Evolutionary conservation across 2,888 invertebrate species (phyloP).

Genomic region (Erpobdella octoculata): DNA sequence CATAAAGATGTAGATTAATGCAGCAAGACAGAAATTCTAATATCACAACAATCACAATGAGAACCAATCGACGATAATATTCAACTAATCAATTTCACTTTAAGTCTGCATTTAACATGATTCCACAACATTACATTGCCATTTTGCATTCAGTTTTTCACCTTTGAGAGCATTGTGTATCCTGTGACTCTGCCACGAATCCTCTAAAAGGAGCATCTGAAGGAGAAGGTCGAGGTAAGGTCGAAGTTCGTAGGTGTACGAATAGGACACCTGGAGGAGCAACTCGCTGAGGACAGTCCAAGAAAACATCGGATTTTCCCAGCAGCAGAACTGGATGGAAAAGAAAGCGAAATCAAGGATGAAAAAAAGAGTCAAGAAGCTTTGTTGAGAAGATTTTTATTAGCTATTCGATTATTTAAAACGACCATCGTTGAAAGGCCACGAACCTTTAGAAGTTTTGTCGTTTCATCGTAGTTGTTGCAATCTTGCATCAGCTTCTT

Average conservation of each 20-base stretch:
- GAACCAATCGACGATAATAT: neutral
- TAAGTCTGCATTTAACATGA: no score
- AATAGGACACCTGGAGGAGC: constrained; percentile 70
- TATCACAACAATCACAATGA: neutral
- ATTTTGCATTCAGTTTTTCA: constrained; percentile 33
- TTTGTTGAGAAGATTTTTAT: neutral
- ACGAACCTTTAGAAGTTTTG: constrained; percentile 63
- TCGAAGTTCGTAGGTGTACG: constrained; percentile 85
- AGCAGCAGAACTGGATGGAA: constrained; percentile 74
- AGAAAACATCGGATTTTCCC: constrained; percentile 92
- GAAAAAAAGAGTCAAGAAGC: neutral
- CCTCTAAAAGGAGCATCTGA: constrained; percentile 78
- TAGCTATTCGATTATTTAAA: neutral
- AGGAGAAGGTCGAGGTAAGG: constrained; percentile 82
- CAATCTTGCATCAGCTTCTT: constrained; percentile 92
- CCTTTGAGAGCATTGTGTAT: constrained; percentile 88
- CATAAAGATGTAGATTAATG: no score
- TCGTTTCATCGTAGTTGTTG: constrained; percentile 80
- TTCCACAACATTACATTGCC: no score
- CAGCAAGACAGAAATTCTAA: no score
- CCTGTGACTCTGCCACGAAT: constrained; percentile 89
- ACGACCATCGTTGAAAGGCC: no score
- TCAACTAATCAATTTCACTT: no score
- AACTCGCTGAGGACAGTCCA: constrained; percentile 79
- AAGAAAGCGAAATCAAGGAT: neutral